Evolutionary conservation across 2,888 invertebrate genomes (phyloP), one percentile per base, ranked within the genome.

Genomic region (Quadroppia sp.): DNA sequence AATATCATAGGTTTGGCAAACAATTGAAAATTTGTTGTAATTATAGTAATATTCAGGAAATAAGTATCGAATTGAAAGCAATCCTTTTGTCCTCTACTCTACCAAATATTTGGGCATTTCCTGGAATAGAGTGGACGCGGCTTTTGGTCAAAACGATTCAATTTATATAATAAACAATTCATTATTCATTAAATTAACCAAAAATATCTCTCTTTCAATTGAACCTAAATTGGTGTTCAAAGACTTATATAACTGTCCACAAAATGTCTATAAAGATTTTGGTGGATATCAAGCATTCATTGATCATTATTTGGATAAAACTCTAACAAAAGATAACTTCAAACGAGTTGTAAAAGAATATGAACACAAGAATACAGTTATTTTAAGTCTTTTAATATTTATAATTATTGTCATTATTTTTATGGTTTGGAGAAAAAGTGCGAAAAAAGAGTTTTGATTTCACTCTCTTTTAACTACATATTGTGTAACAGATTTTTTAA

Each of bases 51-150:
- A 45, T 11, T 45, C 17, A 50, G 50, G 50, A 11, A 23, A n/a
- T 4, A n/a, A 20, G 3, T 50, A 23, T 23, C 1, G n/a, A 23
- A 50, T 15, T 2, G 20, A 23, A 3, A 25, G 11, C 23, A 1
- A 23, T 11, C 53, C 53, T 25, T 53, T 53, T 11, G 11, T 6
- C 9, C n/a, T 25, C 1, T 1, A 25, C 13, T 3, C 1, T 25
- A 53, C 25, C 6, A 23, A 53, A 6, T 25, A 4, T 2, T 25
- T 53, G 23, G 53, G 53, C 25, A 53, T 53, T 53, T 20, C 53
- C 2, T 53, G 23, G 53, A 25, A 53, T 53, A 53, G 53, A 25
- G 53, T 53, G 23, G 53, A 53, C 53, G 23, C 53, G 25, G 53
- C 53, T 23, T 53, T 53, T 15, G 25, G 25, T 25, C 2, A 23